phyloP scores from a whole-genome alignment of 1,140 invertebrate genomes.

The Eriocheir sinensis region DNA sequence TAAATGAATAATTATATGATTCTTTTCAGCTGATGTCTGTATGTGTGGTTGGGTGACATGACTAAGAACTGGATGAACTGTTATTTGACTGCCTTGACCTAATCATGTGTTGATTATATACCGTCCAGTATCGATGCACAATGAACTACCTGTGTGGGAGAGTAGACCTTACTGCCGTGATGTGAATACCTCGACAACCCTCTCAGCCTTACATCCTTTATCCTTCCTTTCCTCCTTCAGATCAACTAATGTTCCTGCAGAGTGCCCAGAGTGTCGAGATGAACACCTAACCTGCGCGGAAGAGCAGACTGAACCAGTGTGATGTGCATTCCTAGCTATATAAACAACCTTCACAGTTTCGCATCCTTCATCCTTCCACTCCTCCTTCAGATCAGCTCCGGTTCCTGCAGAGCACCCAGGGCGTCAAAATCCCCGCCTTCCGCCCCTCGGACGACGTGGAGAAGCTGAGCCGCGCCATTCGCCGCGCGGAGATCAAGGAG shows the following conservation, averaged over 20 bases:
- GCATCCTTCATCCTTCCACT: conserved; percentile 3
- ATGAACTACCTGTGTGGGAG: no score
- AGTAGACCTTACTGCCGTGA: no score
- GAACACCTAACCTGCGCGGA: no score
- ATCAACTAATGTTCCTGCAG: conserved; percentile 90
- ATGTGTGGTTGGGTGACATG: neutral
- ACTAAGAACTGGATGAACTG: neutral
- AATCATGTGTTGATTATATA: no score
- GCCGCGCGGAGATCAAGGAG: conserved; percentile 45
- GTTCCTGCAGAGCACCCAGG: conserved; percentile 87
- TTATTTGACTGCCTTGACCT: no score
- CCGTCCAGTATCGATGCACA: no score
- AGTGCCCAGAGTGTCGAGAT: conserved; percentile 82
- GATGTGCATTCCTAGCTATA: no score
- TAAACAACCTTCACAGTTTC: neutral
- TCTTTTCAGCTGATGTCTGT: no score
- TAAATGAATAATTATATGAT: no score
- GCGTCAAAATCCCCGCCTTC: conserved; percentile 79
- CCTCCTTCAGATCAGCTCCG: conserved; percentile 86
- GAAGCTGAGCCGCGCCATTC: conserved; percentile 82
- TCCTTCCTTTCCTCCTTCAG: conserved; percentile 79
- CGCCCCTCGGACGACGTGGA: conserved; percentile 84
- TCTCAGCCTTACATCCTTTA: neutral
- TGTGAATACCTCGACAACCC: no score
- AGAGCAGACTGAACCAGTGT: no score